Conservation (phyloP, 2,113 vertebrate genomes). For the Tauraco erythrolophus region DNA sequence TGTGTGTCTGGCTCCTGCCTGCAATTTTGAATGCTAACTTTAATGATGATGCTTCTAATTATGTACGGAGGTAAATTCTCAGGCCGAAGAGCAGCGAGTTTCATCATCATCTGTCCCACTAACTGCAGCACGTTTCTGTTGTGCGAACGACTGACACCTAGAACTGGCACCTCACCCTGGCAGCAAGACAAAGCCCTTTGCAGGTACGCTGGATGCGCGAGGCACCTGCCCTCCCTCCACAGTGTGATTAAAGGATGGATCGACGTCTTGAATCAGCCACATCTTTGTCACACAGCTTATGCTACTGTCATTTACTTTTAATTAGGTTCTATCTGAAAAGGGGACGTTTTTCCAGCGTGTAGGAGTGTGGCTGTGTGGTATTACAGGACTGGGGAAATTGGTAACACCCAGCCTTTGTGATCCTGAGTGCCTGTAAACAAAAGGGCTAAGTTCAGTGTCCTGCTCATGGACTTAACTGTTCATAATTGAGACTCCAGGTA, state of each 20-base stretch:
- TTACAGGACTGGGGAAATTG: not conserved
- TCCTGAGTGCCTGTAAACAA: not conserved
- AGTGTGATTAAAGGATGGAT: not conserved
- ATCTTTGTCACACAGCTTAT: not conserved
- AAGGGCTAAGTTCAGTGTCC: not conserved
- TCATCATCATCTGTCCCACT: not conserved
- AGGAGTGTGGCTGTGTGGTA: not conserved
- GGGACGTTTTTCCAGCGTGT: not conserved
- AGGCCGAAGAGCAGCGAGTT: not conserved
- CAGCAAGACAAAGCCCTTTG: not conserved
- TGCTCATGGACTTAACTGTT: not conserved
- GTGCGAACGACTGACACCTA: not conserved
- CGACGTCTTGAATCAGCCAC: not conserved
- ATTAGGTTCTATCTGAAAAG: not conserved
- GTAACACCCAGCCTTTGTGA: not conserved
- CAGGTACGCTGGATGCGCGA: fast-evolving
- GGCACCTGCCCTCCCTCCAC: not conserved
- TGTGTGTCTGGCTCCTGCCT: slow-evolving; percentile 1
- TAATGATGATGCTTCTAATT: slow-evolving; percentile 26
- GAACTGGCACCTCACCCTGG: not conserved
- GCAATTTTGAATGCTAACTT: not conserved
- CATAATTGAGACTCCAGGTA: not conserved
- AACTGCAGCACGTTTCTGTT: not conserved
- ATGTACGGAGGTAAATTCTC: not conserved
- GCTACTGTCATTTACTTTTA: not conserved